A percentile compares a stretch with the other conserved stretches of the same genome.
phyloP scores from a whole-genome alignment of 2,797 vertebrate genomes.

The Sebastes steindachneri region DNA sequence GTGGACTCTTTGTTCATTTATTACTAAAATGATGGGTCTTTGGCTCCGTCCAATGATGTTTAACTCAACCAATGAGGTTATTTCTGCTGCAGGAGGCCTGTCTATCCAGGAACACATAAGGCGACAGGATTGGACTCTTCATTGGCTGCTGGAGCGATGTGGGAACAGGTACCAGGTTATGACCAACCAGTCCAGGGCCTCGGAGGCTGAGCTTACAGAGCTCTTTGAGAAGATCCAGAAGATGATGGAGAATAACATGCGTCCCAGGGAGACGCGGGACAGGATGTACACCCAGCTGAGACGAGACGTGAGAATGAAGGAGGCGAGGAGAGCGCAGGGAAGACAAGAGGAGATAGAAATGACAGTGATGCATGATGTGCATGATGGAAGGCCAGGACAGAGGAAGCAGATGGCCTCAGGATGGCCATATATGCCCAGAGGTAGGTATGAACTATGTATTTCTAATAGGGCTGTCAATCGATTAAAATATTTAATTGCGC shows the following conservation, averaged over 20 bases:
- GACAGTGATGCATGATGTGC: background rate
- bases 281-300: slow-evolving; percentile 14
- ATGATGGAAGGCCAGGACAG: background rate
- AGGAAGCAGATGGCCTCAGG: background rate
- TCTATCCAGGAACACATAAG: slow-evolving; percentile 34
- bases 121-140: slow-evolving; percentile 18
- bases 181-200: background rate
- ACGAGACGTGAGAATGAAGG: background rate
- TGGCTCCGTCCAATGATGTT: background rate
- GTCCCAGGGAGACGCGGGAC: background rate
- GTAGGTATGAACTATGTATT: background rate
- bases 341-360: background rate
- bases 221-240: slow-evolving; percentile 42
- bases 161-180: slow-evolving; percentile 52
- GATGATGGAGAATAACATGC: background rate
- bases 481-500: no score
- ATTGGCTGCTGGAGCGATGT: slow-evolving; percentile 58
- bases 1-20: background rate
- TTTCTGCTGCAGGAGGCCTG: slow-evolving; percentile 2
- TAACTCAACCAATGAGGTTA: background rate
- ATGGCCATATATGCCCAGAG: background rate
- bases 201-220: background rate
- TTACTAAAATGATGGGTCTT: background rate
- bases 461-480: no score
- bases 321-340: background rate